Evolutionary conservation across 92 coral and sea anemone species (phyloP).

Genomic region (Diadumene lineata): DNA sequence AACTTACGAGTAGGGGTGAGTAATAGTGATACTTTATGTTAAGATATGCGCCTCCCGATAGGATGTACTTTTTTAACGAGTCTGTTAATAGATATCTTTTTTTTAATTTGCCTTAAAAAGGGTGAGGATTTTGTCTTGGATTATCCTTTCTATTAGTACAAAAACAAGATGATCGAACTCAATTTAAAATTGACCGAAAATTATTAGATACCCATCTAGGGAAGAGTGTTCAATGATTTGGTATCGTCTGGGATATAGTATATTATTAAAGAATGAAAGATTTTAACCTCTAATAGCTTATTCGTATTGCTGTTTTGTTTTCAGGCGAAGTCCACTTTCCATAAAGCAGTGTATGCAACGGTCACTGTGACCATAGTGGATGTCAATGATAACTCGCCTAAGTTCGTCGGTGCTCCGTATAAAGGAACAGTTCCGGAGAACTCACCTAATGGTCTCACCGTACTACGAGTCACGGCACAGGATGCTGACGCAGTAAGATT

Average conservation of each 20-base stretch:
- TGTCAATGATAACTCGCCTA: slow-evolving; percentile 82
- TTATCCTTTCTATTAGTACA: no score
- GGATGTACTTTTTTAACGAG: neutral
- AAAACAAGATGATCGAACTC: no score
- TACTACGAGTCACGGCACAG: slow-evolving; percentile 79
- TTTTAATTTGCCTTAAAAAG: no score
- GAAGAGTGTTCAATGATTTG: no score
- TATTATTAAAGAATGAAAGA: no score
- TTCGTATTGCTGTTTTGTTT: neutral
- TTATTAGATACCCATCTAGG: no score
- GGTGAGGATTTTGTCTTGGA: no score
- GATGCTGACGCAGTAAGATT: slow-evolving; percentile 73
- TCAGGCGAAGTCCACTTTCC: slow-evolving; percentile 89
- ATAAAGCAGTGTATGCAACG: slow-evolving; percentile 78
- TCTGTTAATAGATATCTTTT: no score
- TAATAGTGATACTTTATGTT: neutral
- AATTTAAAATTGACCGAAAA: no score
- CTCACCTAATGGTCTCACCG: slow-evolving; percentile 85
- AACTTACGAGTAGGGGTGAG: slow-evolving; percentile 88
- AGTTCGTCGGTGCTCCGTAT: slow-evolving; percentile 74
- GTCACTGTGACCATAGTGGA: slow-evolving; percentile 76
- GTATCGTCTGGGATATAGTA: no score
- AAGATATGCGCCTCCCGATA: neutral
- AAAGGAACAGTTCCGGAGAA: slow-evolving; percentile 87
- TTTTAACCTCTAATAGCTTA: no score